Evolutionary conservation across 2,888 invertebrate genomes (phyloP).

Genomic region (Agriopis aurantiaria): DNA sequence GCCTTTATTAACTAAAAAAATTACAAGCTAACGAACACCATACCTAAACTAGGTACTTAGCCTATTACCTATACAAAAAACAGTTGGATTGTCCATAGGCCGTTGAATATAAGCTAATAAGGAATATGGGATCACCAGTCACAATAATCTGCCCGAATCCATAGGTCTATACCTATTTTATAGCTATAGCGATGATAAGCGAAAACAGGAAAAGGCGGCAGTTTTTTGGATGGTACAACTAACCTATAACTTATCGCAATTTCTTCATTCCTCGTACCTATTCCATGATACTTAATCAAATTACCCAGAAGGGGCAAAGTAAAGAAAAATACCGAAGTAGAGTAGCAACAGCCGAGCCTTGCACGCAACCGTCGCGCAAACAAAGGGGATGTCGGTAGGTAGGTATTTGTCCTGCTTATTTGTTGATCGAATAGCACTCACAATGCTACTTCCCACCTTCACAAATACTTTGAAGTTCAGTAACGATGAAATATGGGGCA

Average conservation of each 20-base stretch:
- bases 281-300: slow-evolving; percentile 18
- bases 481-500: slow-evolving; percentile 26
- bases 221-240: background rate
- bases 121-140: too few relatives aligned
- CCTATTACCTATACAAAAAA: too few relatives aligned
- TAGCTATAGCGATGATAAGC: too few relatives aligned
- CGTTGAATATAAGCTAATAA: too few relatives aligned
- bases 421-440: slow-evolving; percentile 57
- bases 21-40: too few relatives aligned
- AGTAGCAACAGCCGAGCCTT: slow-evolving; percentile 37
- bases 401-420: slow-evolving; percentile 65
- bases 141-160: too few relatives aligned
- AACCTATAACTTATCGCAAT: background rate
- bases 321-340: slow-evolving; percentile 25
- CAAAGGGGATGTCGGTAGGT: slow-evolving; percentile 55
- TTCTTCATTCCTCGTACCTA: background rate
- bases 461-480: slow-evolving; percentile 47
- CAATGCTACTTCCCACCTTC: slow-evolving; percentile 48
- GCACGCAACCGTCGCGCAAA: slow-evolving; percentile 60
- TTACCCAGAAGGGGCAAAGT: slow-evolving; percentile 20
- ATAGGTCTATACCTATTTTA: too few relatives aligned
- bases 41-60: too few relatives aligned
- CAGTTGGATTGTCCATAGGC: too few relatives aligned
- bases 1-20: too few relatives aligned
- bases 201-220: background rate